Evolutionary conservation across 2,888 invertebrate genomes (phyloP).

Genomic region (Spodoptera littoralis): DNA sequence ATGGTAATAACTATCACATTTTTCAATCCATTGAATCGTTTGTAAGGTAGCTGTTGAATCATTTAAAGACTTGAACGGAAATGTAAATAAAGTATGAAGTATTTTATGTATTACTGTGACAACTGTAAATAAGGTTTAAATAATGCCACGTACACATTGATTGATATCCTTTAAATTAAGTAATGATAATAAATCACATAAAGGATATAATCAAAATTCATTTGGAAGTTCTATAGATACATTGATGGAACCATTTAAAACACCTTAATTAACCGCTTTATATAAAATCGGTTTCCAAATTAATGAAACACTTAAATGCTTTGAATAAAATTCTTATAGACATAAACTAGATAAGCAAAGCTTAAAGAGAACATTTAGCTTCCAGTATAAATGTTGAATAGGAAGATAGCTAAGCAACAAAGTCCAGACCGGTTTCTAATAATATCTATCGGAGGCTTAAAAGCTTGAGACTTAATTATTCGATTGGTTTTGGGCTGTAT

Average conservation of each 20-base stretch:
- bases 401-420: constrained; percentile 64
- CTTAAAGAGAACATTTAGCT: constrained; percentile 69
- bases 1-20: constrained; percentile 70
- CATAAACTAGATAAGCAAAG: constrained; percentile 75
- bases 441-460: constrained; percentile 72
- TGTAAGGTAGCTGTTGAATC: constrained; percentile 8
- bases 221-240: constrained; percentile 28
- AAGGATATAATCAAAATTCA: constrained; percentile 36
- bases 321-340: constrained; percentile 68
- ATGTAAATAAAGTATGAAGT: constrained; percentile 2
- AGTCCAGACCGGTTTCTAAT: constrained; percentile 74
- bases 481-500: constrained; percentile 68
- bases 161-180: constrained; percentile 19
- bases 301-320: constrained; percentile 64
- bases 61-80: constrained; percentile 9
- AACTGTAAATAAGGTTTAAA: neutral
- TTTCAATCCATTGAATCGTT: constrained; percentile 48
- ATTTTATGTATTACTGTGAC: neutral
- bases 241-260: constrained; percentile 49
- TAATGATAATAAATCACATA: neutral
- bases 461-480: constrained; percentile 76
- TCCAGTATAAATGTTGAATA: constrained; percentile 65
- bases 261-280: constrained; percentile 63
- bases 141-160: neutral
- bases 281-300: constrained; percentile 54